These are phyloP conservation scores for Drosophila eugracilis DNA, from an alignment of 1,140 invertebrate genomes.

Conservation along the genomic window DNA sequence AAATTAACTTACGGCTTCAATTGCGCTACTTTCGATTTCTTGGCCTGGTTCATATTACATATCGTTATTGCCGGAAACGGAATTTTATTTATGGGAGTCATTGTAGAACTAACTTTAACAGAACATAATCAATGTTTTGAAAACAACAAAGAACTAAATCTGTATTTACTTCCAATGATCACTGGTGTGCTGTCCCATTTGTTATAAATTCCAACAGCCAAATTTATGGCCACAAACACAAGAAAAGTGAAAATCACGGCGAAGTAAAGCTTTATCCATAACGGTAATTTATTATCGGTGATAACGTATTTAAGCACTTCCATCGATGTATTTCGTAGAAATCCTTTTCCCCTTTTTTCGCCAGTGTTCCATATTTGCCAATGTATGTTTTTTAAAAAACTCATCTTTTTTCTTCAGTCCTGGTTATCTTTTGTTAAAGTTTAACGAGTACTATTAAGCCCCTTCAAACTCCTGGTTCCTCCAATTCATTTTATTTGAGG, in stretches of 20 bases:
- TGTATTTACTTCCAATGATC: constrained; percentile 87
- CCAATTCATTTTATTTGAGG: no score
- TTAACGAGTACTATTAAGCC: neutral
- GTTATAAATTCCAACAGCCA: constrained; percentile 89
- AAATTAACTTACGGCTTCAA: constrained; percentile 47
- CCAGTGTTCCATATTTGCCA: constrained; percentile 5
- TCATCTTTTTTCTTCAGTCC: constrained; percentile 16
- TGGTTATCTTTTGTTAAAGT: neutral
- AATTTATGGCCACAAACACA: constrained; percentile 87
- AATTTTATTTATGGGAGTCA: constrained; percentile 87
- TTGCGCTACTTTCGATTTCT: constrained; percentile 85
- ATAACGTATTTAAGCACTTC: constrained; percentile 90
- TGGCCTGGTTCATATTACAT: constrained; percentile 92
- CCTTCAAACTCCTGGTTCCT: neutral
- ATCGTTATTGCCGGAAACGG: constrained; percentile 93
- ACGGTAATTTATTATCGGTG: constrained; percentile 85
- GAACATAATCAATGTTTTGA: neutral
- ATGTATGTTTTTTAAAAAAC: neutral
- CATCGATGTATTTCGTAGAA: constrained; percentile 87
- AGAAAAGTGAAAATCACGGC: constrained; percentile 87
- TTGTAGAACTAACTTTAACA: constrained; percentile 86
- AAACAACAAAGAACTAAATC: no score
- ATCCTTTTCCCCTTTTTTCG: constrained; percentile 67
- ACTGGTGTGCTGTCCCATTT: constrained; percentile 90
- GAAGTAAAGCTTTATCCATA: constrained; percentile 68